Evolutionary conservation across 2,113 vertebrate species (phyloP), one percentile per base, ranked within the genome.

Genomic region (Thunnus maccoyii): DNA sequence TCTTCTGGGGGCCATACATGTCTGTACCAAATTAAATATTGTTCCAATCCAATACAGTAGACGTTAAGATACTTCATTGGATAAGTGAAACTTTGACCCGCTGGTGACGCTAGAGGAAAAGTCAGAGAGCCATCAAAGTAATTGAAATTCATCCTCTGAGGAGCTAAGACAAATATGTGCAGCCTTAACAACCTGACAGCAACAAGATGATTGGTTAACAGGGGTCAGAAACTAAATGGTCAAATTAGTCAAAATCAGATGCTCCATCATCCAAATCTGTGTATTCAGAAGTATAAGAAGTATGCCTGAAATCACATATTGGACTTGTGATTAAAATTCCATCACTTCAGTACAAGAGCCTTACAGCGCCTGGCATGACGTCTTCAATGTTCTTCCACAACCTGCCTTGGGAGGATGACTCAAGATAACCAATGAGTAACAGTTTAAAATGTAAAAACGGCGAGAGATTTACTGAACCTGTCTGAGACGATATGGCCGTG

Each of bases 371-470:
- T 52, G 30, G 17, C 55, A 36, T 50, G 57, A 58, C 74, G 58
- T 82, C 77, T 72, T 58, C 76, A 46, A 46, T 80, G 60, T 80
- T 66, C 67, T 20, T 72, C 70, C 66, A 57, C 78, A 48, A 58
- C 13, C 55, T 75, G 72, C 70, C 72, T 50, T 54, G 71, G 64
- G 72, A 76, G 46, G 69, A 80, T 81, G 78, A 50, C 74, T 82
- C 20, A 63, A 69, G 67, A 88, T 85, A 69, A 75, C 81, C 90
- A 78, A 80, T 90, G 88, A 90, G 84, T 79, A 84, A 76, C 78
- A 90, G 81, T 90, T 92, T 89, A 91, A 93, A 85, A 84, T 77
- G 79, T 90, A 88, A 91, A 93, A 92, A 85, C 25, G 68, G 70
- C 30, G 71, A 78, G 74, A 90, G 91, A 92, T 94, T 93, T 92